A percentile compares a stretch with the other conserved stretches of the same genome.
phyloP scores from a whole-genome alignment of 2,113 vertebrate genomes.

The Podocnemis expansa region DNA sequence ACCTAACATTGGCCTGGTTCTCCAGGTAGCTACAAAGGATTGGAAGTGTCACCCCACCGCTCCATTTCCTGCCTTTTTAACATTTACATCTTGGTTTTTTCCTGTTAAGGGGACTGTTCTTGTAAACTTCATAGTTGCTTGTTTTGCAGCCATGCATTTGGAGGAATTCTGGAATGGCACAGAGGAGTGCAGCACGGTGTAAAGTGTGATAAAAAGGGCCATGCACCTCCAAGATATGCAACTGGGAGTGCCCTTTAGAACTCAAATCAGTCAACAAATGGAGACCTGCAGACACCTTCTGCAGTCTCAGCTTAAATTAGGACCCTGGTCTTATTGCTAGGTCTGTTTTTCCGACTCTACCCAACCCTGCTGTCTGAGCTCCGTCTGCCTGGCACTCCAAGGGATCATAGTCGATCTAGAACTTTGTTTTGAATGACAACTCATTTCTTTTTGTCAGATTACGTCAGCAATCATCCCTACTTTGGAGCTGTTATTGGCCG shows the following conservation, averaged over 20 bases:
- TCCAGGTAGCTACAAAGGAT: neutral
- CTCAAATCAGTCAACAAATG: neutral
- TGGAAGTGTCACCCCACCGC: neutral
- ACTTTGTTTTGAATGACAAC: accelerated
- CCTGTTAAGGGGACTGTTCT: neutral
- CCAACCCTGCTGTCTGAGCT: neutral
- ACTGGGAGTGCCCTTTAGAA: neutral
- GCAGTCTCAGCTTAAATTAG: neutral
- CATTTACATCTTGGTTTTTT: neutral
- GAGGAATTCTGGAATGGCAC: neutral
- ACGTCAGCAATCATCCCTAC: constrained; percentile 86
- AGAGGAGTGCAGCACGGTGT: neutral
- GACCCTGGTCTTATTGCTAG: neutral
- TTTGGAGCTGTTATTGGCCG: constrained; percentile 90
- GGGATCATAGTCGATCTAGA: neutral
- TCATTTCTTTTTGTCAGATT: constrained; percentile 77
- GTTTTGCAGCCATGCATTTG: neutral
- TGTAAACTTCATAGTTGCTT: neutral
- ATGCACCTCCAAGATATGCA: neutral
- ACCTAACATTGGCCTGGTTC: neutral
- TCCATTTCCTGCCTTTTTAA: neutral
- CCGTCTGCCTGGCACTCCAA: neutral
- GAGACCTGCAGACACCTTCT: neutral
- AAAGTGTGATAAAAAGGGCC: neutral
- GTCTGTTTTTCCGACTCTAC: neutral